Conservation (phyloP, 2,113 vertebrate species). For the Peucedramus taeniatus region DNA sequence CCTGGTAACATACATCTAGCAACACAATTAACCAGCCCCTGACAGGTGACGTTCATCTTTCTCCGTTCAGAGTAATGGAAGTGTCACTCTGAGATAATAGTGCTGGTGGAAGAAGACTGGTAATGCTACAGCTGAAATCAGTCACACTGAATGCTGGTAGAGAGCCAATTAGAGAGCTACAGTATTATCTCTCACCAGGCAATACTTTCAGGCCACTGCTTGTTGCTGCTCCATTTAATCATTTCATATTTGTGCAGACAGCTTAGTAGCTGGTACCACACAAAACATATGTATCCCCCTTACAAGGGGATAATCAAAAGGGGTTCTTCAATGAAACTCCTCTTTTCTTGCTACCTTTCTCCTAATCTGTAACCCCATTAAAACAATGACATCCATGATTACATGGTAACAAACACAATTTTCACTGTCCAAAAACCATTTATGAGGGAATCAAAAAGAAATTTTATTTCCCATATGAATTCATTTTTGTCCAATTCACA, state of each 20-base stretch:
- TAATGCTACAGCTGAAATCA: constrained; percentile 77
- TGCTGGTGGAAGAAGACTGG: constrained; percentile 77
- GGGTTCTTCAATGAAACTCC: not conserved
- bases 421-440: not conserved
- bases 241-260: constrained; percentile 44
- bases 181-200: constrained; percentile 73
- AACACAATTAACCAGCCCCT: constrained; percentile 92
- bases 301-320: constrained; percentile 1
- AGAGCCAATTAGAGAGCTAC: constrained; percentile 78
- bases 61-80: constrained; percentile 90
- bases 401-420: not conserved
- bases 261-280: constrained; percentile 39
- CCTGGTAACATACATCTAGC: constrained; percentile 87
- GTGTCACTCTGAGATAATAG: constrained; percentile 94
- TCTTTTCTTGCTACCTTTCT: not conserved
- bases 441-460: not conserved
- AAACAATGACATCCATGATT: not conserved
- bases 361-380: not conserved
- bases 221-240: constrained; percentile 67
- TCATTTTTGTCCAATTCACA: not conserved
- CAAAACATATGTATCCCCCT: constrained; percentile 7
- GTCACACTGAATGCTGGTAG: constrained; percentile 67
- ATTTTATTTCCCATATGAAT: not conserved
- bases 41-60: constrained; percentile 96
- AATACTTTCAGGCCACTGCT: constrained; percentile 62